Evolutionary conservation across 2,888 invertebrate species (phyloP).

Genomic region (Xylophagus ater): DNA sequence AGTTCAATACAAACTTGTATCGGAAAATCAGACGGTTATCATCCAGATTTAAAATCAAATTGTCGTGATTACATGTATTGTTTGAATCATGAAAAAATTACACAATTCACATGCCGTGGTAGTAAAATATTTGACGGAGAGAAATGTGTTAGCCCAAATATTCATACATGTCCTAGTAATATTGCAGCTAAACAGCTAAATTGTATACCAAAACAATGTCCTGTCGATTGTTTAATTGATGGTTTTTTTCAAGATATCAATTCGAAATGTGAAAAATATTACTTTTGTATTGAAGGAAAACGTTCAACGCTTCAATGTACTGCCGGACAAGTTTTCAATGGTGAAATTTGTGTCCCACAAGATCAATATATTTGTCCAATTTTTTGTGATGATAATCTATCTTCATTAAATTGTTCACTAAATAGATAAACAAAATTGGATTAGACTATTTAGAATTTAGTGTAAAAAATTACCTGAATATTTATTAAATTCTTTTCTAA

Average conservation of each 20-base stretch:
- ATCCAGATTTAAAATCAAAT: slow-evolving; percentile 43
- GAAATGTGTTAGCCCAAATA: slow-evolving; percentile 41
- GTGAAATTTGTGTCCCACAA: slow-evolving; percentile 45
- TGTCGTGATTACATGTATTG: slow-evolving; percentile 51
- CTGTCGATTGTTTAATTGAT: slow-evolving; percentile 27
- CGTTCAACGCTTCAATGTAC: slow-evolving; percentile 44
- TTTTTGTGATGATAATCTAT: no score
- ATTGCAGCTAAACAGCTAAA: slow-evolving; percentile 29
- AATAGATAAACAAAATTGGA: no score
- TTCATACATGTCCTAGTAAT: slow-evolving; percentile 38
- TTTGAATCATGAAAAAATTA: slow-evolving; percentile 44
- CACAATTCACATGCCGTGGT: slow-evolving; percentile 45
- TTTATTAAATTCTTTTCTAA: no score
- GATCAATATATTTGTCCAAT: slow-evolving; percentile 25
- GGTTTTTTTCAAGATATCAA: slow-evolving; percentile 46
- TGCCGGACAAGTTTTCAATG: slow-evolving; percentile 43
- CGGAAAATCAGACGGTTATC: slow-evolving; percentile 45
- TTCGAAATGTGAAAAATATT: slow-evolving; percentile 43
- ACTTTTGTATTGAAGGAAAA: slow-evolving; percentile 47
- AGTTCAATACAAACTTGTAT: slow-evolving; percentile 35
- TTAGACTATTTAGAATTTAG: no score
- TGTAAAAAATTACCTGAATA: no score
- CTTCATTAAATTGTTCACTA: no score
- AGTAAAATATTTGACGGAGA: slow-evolving; percentile 49
- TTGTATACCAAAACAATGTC: slow-evolving; percentile 27